Evolutionary conservation across 2,888 invertebrate species (phyloP).

Genomic region (Abrostola triplasia): DNA sequence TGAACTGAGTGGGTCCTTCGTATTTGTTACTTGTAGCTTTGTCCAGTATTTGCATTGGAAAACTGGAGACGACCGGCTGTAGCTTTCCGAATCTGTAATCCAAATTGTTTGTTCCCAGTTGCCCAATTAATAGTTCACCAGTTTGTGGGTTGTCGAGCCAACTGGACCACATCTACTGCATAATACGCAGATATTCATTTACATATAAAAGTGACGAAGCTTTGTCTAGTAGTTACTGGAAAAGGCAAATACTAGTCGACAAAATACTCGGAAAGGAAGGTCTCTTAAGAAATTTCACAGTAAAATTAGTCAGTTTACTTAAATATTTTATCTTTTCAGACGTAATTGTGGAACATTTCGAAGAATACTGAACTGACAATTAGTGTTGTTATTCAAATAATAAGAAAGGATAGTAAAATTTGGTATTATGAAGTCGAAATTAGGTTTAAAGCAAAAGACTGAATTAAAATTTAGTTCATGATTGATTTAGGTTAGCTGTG

Average conservation of each 20-base stretch:
- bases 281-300: conserved; percentile 7
- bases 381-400: too few relatives aligned
- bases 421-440: too few relatives aligned
- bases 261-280: background rate
- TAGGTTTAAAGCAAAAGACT: too few relatives aligned
- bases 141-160: conserved; percentile 44
- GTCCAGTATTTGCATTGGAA: conserved; percentile 48
- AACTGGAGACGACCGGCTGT: conserved; percentile 38
- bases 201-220: conserved; percentile 43
- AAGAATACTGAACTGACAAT: too few relatives aligned
- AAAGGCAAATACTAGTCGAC: conserved; percentile 19
- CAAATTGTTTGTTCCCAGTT: conserved; percentile 54
- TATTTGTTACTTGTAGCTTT: conserved; percentile 13
- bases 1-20: background rate
- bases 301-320: background rate
- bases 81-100: conserved; percentile 51
- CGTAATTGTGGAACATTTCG: too few relatives aligned
- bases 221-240: conserved; percentile 10
- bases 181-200: conserved; percentile 40
- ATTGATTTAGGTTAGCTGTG: too few relatives aligned
- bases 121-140: conserved; percentile 55
- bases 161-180: conserved; percentile 40
- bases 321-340: too few relatives aligned
- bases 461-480: too few relatives aligned
- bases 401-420: too few relatives aligned